Evolutionary conservation across 2,888 invertebrate species (phyloP).

Genomic region (Agonopterix heracliana): DNA sequence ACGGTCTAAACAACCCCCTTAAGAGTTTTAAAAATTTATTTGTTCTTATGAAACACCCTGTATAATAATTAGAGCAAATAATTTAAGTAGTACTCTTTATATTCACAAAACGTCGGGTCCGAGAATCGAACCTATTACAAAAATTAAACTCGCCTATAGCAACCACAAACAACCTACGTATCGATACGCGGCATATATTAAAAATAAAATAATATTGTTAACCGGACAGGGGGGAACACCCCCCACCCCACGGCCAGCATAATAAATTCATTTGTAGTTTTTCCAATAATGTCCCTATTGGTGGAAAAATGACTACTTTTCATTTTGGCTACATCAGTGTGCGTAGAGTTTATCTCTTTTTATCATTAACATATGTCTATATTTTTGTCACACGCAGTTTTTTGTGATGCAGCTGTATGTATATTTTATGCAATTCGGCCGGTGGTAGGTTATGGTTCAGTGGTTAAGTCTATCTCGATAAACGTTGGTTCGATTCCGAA

Average conservation of each 20-base stretch:
- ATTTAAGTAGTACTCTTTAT: too few species aligned
- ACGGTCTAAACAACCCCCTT: too few species aligned
- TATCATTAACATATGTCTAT: conserved; percentile 11
- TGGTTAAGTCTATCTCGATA: too few species aligned
- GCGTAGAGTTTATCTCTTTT: conserved; percentile 46
- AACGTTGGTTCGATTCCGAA: too few species aligned
- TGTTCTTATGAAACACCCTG: too few species aligned
- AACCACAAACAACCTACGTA: not conserved
- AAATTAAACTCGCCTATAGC: not conserved
- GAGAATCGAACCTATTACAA: not conserved
- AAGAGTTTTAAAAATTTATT: too few species aligned
- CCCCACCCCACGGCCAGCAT: conserved; percentile 35
- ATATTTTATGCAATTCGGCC: not conserved
- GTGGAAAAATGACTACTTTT: conserved; percentile 72
- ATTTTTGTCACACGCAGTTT: conserved; percentile 11
- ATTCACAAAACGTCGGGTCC: too few species aligned
- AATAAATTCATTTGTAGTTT: conserved; percentile 75
- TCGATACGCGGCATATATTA: conserved; percentile 22
- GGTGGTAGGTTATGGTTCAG: too few species aligned
- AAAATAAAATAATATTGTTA: conserved; percentile 55
- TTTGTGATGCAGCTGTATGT: conserved; percentile 1
- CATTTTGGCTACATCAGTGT: conserved; percentile 40
- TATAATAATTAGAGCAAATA: too few species aligned
- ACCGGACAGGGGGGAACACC: conserved; percentile 29
- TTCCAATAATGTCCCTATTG: conserved; percentile 72